Evolutionary conservation across 2,888 invertebrate species (phyloP).

Genomic region (Ennomos fuscantarius): DNA sequence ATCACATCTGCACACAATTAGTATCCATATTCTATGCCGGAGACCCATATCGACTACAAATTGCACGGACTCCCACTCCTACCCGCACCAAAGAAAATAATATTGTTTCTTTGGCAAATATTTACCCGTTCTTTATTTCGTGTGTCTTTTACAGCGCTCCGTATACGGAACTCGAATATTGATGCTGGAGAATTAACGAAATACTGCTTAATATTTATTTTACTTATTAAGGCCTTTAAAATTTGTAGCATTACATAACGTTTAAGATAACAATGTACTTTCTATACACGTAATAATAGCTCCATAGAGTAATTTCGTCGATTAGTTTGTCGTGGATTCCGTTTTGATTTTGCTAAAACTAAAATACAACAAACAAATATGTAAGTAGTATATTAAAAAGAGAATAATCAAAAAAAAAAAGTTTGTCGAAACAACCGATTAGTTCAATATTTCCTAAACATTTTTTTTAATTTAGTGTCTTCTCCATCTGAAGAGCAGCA

Average conservation of each 20-base stretch:
- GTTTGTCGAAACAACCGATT: too few relatives aligned
- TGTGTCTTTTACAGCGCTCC: conserved; percentile 60
- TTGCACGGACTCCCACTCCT: conserved; percentile 66
- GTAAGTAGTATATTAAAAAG: too few relatives aligned
- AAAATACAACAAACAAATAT: too few relatives aligned
- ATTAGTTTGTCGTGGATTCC: too few relatives aligned
- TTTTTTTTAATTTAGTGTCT: too few relatives aligned
- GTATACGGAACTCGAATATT: conserved; percentile 50
- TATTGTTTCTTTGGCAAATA: conserved; percentile 83
- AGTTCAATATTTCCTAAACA: too few relatives aligned
- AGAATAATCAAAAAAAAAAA: conserved; percentile 9
- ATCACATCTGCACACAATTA: conserved; percentile 41
- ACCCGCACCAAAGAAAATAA: conserved; percentile 75
- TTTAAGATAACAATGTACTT: too few relatives aligned
- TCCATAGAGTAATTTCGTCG: too few relatives aligned
- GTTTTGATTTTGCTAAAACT: too few relatives aligned
- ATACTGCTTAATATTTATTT: conserved; percentile 21
- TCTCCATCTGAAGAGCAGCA: too few relatives aligned
- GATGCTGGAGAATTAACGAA: conserved; percentile 39
- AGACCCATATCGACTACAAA: conserved; percentile 82
- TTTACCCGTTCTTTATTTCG: conserved; percentile 72
- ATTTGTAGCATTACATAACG: background rate
- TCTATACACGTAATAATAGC: background rate
- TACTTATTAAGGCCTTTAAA: conserved; percentile 4
- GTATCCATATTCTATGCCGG: conserved; percentile 57